These are phyloP conservation scores for Epicauta chinensis DNA, from an alignment of 1,140 invertebrate species.

Conservation along the genomic window DNA sequence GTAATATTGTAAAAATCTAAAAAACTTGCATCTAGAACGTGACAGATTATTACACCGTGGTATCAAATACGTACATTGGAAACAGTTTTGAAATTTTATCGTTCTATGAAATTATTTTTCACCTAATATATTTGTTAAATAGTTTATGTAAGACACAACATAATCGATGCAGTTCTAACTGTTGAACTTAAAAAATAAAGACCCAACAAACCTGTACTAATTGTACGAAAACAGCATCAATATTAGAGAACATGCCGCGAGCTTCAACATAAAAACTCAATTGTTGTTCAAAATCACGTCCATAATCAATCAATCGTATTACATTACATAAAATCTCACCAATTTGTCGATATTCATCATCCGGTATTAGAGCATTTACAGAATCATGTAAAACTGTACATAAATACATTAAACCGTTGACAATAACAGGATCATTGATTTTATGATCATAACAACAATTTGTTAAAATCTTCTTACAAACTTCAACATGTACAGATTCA, in stretches of 20 bases:
- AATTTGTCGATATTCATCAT: slow-evolving; percentile 86
- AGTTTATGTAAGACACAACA: too few species aligned
- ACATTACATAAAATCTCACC: slow-evolving; percentile 75
- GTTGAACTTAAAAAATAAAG: too few species aligned
- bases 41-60: too few species aligned
- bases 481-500: slow-evolving; percentile 71
- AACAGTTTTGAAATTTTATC: too few species aligned
- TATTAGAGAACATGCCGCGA: slow-evolving; percentile 78
- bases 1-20: too few species aligned
- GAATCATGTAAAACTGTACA: slow-evolving; percentile 87
- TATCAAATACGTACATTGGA: too few species aligned
- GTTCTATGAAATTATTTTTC: too few species aligned
- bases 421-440: slow-evolving; percentile 77
- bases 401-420: slow-evolving; percentile 79
- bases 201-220: slow-evolving; percentile 88
- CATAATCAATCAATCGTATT: slow-evolving; percentile 72
- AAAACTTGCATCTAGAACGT: too few species aligned
- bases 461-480: slow-evolving; percentile 75
- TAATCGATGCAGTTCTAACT: too few species aligned
- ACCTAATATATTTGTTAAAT: too few species aligned
- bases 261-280: slow-evolving; percentile 91
- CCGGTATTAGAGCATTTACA: slow-evolving; percentile 86
- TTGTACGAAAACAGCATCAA: slow-evolving; percentile 78
- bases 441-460: slow-evolving; percentile 46
- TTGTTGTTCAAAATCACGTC: slow-evolving; percentile 82